Evolutionary conservation across 64 coral and sea anemone genomes (phyloP).

Genomic region (Montipora foliosa): DNA sequence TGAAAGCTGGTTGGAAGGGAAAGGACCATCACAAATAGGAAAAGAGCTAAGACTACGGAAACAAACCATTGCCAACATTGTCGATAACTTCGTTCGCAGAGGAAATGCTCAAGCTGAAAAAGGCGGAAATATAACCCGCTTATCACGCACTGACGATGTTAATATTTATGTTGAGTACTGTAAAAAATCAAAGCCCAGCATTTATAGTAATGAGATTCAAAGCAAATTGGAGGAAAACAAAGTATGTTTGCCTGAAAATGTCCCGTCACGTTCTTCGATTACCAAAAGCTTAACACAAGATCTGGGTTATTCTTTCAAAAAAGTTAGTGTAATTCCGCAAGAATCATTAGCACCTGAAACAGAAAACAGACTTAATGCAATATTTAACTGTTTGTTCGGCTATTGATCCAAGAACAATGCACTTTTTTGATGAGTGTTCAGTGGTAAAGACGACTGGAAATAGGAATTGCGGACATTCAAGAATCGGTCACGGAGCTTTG

Average conservation of each 20-base stretch:
- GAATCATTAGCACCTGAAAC: too few relatives aligned
- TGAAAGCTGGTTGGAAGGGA: background rate
- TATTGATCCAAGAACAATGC: too few relatives aligned
- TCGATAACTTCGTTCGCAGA: background rate
- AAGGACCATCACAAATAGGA: background rate
- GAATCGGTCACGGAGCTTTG: background rate
- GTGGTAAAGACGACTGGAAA: too few relatives aligned
- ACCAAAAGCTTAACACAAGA: background rate
- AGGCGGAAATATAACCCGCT: background rate
- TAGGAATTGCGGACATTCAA: too few relatives aligned
- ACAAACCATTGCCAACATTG: background rate
- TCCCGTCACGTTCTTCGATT: constrained; percentile 18
- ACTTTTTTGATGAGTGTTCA: too few relatives aligned
- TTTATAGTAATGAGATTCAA: constrained; percentile 2
- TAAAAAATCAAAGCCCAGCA: background rate
- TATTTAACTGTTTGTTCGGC: too few relatives aligned
- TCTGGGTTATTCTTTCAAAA: too few relatives aligned
- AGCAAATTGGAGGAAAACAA: background rate
- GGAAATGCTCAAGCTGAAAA: background rate
- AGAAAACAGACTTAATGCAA: too few relatives aligned
- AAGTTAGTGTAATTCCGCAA: too few relatives aligned
- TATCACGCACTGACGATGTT: background rate
- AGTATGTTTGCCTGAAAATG: constrained; percentile 18
- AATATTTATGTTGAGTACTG: background rate
- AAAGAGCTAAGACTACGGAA: background rate